Evolutionary conservation across 2,797 vertebrate genomes (phyloP), one percentile per base, ranked within the genome.

Genomic region (Cygnus olor): DNA sequence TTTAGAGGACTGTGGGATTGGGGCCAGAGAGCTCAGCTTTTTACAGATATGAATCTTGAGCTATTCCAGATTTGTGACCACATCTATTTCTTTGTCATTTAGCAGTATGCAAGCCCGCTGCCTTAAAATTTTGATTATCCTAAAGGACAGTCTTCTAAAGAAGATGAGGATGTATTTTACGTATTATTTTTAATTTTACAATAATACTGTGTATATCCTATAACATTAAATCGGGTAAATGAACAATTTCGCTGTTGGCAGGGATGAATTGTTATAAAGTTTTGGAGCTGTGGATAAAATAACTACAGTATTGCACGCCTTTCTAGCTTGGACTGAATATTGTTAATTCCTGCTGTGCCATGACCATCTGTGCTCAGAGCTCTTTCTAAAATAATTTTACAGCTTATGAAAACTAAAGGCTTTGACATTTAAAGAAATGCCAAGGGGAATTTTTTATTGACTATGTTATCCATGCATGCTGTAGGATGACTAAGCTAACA

Each of bases 351-450:
- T 73, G 61, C n/a, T 91, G 72, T 94, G 34, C 83, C 40, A 53
- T 64, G 58, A 79, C 38, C 28, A 47, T 87, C 77, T 90, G 47
- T 77, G 45, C 57, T 85, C 38, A 64, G 32, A 90, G 72, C 38
- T 65, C 72, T 61, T 88, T 78, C 89, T 81, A 92, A 92, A 95
- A 83, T 65, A 63, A 70, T 69, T 85, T 82, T 83, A 38, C 58
- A 60, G 17, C 38, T 92, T 65, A 74, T 69, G 45, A 60, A 93
- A 89, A 58, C 9, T 11, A 73, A 93, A 66, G 58, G 24, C 71
- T 74, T 81, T 90, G 76, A 78, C 79, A 83, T 94, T 73, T 80
- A 66, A 93, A 81, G 51, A 83, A 80, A 94, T 58, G 14, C 49
- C 82, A 63, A 44, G 40, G 45, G 51, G 42, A 93, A 40, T 89